Conservation (phyloP, 2,113 vertebrate genomes). For the Eleginops maclovinus region DNA sequence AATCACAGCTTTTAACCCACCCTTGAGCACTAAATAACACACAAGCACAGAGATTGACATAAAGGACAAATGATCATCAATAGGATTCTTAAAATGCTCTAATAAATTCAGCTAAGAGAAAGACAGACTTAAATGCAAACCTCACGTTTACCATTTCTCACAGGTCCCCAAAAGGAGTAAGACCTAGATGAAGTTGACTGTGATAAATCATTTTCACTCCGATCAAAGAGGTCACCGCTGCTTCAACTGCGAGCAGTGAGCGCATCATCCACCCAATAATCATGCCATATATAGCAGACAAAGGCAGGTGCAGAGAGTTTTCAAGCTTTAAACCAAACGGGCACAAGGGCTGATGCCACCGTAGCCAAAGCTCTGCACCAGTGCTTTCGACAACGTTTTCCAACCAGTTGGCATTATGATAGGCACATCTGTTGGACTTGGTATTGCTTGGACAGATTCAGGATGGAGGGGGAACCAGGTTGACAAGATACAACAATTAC, state of each 20-base stretch:
- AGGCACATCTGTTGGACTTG: conserved; percentile 82
- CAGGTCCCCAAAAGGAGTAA: conserved; percentile 52
- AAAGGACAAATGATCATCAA: conserved; percentile 78
- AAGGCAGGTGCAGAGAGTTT: conserved; percentile 72
- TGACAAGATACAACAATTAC: conserved; percentile 66
- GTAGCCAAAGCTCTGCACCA: conserved; percentile 68
- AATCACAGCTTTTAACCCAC: conserved; percentile 71
- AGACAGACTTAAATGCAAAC: conserved; percentile 75
- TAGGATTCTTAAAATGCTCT: conserved; percentile 77
- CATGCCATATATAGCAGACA: conserved; percentile 72
- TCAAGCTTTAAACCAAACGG: conserved; percentile 69
- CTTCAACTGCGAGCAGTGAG: conserved; percentile 61
- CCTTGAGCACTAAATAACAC: conserved; percentile 77
- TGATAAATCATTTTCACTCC: conserved; percentile 67
- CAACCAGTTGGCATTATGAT: conserved; percentile 77
- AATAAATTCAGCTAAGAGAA: conserved; percentile 78
- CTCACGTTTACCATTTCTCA: conserved; percentile 62
- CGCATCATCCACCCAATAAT: conserved; percentile 65
- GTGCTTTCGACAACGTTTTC: conserved; percentile 70
- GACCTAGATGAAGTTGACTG: conserved; percentile 60
- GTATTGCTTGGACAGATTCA: conserved; percentile 81
- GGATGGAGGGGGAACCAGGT: conserved; percentile 48
- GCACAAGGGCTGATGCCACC: conserved; percentile 56
- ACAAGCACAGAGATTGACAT: conserved; percentile 78
- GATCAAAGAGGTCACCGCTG: conserved; percentile 69